A percentile compares a stretch with the other conserved stretches of the same genome.
Evolutionary conservation across 2,888 invertebrate species (phyloP).

Genomic region (Synergus gifuensis): DNA sequence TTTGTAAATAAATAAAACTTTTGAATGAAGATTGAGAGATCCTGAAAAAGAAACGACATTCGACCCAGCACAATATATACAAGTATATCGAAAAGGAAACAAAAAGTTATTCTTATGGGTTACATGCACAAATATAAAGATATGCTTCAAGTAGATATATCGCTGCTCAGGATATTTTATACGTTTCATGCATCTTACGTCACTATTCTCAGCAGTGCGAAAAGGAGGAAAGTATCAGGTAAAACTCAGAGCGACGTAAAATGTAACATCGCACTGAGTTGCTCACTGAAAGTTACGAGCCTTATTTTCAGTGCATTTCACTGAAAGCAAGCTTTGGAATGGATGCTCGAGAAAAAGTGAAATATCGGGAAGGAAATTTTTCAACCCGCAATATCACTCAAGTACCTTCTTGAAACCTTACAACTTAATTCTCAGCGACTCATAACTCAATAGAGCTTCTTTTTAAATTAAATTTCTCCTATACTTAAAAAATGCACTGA

Average conservation of each 20-base stretch:
- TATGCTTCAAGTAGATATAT: background rate
- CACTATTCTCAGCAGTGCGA: conserved; percentile 21
- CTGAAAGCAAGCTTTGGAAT: conserved; percentile 1
- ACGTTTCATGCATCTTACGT: background rate
- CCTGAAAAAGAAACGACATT: conserved; percentile 1
- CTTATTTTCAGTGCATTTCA: conserved; percentile 11
- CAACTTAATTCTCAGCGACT: background rate
- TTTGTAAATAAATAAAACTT: background rate
- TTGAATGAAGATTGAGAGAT: background rate
- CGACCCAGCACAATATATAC: background rate
- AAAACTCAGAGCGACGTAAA: conserved; percentile 24
- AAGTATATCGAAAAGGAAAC: background rate
- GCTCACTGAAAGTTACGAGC: conserved; percentile 13
- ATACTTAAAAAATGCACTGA: background rate
- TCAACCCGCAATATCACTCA: background rate
- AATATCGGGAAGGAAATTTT: background rate
- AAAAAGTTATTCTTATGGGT: background rate
- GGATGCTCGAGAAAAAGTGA: conserved; percentile 6
- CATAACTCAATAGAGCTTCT: background rate
- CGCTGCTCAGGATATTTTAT: conserved; percentile 12
- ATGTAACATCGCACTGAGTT: conserved; percentile 1
- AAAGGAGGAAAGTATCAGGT: conserved; percentile 25
- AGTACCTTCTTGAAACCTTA: background rate
- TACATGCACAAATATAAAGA: background rate
- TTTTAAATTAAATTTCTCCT: background rate